These are phyloP conservation scores for Eupelmus urozonus DNA, from an alignment of 2,888 invertebrate species.

Conservation along the genomic window DNA sequence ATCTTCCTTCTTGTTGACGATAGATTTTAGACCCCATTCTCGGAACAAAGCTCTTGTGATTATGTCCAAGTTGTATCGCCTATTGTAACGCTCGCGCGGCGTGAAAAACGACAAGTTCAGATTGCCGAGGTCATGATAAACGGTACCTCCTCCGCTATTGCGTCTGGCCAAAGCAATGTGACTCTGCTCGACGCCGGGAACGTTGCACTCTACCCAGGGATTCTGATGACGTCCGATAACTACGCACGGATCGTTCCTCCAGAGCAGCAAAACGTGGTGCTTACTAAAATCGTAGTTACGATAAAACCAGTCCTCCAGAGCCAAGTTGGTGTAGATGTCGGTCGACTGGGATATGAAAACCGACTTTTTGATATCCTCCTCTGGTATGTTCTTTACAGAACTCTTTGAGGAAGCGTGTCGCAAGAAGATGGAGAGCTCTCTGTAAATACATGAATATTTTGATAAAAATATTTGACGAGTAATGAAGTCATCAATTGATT, in stretches of 20 bases:
- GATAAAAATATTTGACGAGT: background rate
- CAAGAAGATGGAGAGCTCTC: conserved; percentile 19
- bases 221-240: conserved; percentile 98
- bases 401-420: conserved; percentile 35
- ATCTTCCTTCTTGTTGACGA: conserved; percentile 91
- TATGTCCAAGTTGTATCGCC: conserved; percentile 92
- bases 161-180: conserved; percentile 90
- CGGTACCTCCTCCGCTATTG: conserved; percentile 97
- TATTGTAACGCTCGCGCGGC: conserved; percentile 88
- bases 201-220: conserved; percentile 95
- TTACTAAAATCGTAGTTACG: conserved; percentile 89
- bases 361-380: conserved; percentile 85
- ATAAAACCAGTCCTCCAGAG: conserved; percentile 97
- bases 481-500: background rate
- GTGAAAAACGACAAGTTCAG: conserved; percentile 96
- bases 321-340: conserved; percentile 94
- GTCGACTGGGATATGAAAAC: conserved; percentile 95
- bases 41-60: conserved; percentile 90
- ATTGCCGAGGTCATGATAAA: conserved; percentile 97
- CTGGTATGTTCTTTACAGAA: conserved; percentile 65
- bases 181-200: conserved; percentile 82
- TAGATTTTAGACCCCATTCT: conserved; percentile 88
- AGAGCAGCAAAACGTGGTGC: conserved; percentile 92
- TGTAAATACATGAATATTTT: conserved; percentile 32
- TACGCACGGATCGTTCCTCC: conserved; percentile 95